Percentiles rank a stretch among this genome's conserved stretches.
phyloP scores from a whole-genome alignment of 1,140 invertebrate species.

The Apis florea region DNA sequence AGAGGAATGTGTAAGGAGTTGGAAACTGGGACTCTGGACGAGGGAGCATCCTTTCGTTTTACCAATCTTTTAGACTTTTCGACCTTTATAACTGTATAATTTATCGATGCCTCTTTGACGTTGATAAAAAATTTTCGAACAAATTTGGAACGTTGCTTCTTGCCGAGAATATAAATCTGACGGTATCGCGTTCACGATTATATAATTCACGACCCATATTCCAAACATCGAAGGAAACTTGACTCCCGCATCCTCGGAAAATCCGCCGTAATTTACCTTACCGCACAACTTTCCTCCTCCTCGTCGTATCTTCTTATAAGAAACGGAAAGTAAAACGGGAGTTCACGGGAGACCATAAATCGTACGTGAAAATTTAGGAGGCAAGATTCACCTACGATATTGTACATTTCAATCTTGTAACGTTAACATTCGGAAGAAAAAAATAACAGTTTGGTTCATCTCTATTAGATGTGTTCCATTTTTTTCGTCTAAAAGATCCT shows the following conservation, averaged over 20 bases:
- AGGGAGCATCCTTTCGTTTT: too few relatives aligned
- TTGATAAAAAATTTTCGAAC: background rate
- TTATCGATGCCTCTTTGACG: too few relatives aligned
- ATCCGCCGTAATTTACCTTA: background rate
- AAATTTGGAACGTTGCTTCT: background rate
- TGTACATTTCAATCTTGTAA: background rate
- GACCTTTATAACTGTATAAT: too few relatives aligned
- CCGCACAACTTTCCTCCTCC: background rate
- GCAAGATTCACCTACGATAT: background rate
- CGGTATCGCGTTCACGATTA: background rate
- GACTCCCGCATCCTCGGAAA: background rate
- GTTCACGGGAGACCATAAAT: background rate
- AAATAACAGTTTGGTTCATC: background rate
- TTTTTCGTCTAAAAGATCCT: background rate
- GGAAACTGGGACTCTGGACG: too few relatives aligned
- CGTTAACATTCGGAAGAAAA: background rate
- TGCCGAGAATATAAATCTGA: background rate
- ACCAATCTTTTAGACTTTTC: too few relatives aligned
- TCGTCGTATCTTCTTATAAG: background rate
- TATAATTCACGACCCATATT: background rate
- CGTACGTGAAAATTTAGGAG: background rate
- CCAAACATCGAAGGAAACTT: background rate
- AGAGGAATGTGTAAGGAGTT: too few relatives aligned
- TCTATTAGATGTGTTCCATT: conserved; percentile 1
- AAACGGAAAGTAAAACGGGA: background rate